Evolutionary conservation across 2,888 invertebrate species (phyloP).

Genomic region (Morpho helenor): DNA sequence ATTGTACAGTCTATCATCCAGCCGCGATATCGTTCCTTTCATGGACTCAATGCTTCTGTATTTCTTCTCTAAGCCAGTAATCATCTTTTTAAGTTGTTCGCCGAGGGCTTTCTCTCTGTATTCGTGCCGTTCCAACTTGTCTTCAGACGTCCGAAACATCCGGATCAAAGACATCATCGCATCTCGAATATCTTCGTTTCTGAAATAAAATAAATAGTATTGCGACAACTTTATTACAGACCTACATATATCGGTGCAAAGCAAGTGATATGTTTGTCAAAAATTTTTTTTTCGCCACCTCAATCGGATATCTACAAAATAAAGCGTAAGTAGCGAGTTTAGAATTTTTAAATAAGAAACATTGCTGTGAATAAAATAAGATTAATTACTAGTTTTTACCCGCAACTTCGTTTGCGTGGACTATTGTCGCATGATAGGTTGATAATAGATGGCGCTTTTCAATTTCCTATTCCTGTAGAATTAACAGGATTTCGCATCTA

Average conservation of each 20-base stretch:
- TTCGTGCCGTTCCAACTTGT: conserved; percentile 92
- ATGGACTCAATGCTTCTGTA: conserved; percentile 84
- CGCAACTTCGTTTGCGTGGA: no score
- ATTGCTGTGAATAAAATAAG: no score
- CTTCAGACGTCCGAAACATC: conserved; percentile 87
- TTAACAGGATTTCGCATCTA: no score
- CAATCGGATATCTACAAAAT: no score
- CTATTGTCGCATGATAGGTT: no score
- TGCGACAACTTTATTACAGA: no score
- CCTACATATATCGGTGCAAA: not conserved
- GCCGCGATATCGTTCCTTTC: conserved; percentile 82
- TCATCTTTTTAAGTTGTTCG: conserved; percentile 87
- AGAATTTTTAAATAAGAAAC: no score
- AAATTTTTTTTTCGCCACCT: no score
- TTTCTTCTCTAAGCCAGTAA: conserved; percentile 85
- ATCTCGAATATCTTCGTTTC: conserved; percentile 86
- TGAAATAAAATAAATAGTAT: conserved; percentile 35
- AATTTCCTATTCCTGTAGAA: no score
- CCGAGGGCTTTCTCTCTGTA: conserved; percentile 88
- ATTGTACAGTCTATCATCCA: conserved; percentile 87
- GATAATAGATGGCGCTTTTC: no score
- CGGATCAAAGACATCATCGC: conserved; percentile 89
- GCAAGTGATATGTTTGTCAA: not conserved
- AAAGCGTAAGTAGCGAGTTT: no score
- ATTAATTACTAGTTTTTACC: no score